Conservation (phyloP, 2,113 vertebrate genomes). For the Grantiella picta region DNA sequence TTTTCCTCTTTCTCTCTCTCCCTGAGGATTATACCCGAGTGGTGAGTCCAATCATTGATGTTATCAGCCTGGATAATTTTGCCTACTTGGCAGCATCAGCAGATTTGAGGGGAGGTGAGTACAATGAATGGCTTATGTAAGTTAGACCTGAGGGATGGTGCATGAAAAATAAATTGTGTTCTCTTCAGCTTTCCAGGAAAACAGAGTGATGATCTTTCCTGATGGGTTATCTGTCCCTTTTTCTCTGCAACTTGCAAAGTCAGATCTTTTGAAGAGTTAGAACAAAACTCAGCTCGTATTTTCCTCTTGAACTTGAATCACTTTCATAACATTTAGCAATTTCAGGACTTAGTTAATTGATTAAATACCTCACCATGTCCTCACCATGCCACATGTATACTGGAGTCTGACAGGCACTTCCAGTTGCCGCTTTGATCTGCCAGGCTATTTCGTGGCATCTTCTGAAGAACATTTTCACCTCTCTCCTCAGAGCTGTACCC, state of each 20-base stretch:
- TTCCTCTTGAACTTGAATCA: not conserved
- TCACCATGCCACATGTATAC: not conserved
- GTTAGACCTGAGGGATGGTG: not conserved
- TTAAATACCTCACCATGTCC: not conserved
- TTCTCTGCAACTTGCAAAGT: not conserved
- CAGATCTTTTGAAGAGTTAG: not conserved
- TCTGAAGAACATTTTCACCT: not conserved
- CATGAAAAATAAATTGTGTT: not conserved
- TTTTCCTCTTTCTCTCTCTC: not conserved
- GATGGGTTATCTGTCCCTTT: not conserved
- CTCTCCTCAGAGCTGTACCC: not conserved
- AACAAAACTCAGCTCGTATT: not conserved
- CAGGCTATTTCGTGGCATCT: not conserved
- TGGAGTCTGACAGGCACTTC: not conserved
- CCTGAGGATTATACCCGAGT: constrained; percentile 92
- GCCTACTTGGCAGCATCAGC: constrained; percentile 97
- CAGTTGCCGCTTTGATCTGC: not conserved
- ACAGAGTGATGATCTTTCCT: not conserved
- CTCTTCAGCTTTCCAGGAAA: not conserved
- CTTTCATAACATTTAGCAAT: not conserved
- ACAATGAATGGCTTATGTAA: not conserved
- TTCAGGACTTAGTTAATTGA: not conserved
- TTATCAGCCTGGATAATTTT: constrained; percentile 98
- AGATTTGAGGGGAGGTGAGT: constrained; percentile 94
- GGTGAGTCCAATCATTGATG: constrained; percentile 98